Base-by-base conservation (phyloP, 2,888 invertebrate genomes). In the Epirrita christyi region DNA sequence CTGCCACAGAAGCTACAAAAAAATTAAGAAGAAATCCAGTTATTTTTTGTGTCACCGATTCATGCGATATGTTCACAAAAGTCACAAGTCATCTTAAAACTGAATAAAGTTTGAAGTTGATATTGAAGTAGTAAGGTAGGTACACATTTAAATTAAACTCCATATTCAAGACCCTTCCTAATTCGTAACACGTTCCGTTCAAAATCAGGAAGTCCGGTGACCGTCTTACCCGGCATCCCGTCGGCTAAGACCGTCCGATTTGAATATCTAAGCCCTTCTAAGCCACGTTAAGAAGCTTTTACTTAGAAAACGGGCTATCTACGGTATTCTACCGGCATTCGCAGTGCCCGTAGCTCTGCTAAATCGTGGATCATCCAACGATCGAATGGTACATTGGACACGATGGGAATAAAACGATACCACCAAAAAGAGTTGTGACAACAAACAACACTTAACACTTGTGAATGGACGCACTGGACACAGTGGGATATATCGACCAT, bases 241-340 rank as follows among this genome's bases (percentile, higher is more conserved):
- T 66, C 70, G 71, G 73, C 78, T 78, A 75, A 71, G 75, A 74
- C 74, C 77, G 70, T 75, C 78, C 72, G 49, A 85, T 88, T 88
- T 85, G 87, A 87, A 87, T 86, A 83, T 83, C 83, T 71, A 64
- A 68, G 69, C 73, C 73, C 50, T 51, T 59, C 46, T 38, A 41
- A 45, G 36, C 70, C 70, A 67, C 65, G 67, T 14, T 32, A 9
- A 37, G 7, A 10, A 7, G 6, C 10, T 47, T n/a, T 15, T 42
- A 47, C 29, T 4, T 14, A 9, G 36, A 48, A 54, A 54, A 29
- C 54, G 37, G 54, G 54, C 41, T 38, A 9, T 29, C 36, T 74
- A 77, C 43, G 10, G 21, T 6, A 15, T 15, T 14, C 2, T n/a
- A 7, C n/a, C n/a, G 9, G 41, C 32, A 32, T 9, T 32, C 2